These are phyloP conservation scores for Ametastegia equiseti DNA, from an alignment of 2,888 invertebrate species.

Conservation along the genomic window DNA sequence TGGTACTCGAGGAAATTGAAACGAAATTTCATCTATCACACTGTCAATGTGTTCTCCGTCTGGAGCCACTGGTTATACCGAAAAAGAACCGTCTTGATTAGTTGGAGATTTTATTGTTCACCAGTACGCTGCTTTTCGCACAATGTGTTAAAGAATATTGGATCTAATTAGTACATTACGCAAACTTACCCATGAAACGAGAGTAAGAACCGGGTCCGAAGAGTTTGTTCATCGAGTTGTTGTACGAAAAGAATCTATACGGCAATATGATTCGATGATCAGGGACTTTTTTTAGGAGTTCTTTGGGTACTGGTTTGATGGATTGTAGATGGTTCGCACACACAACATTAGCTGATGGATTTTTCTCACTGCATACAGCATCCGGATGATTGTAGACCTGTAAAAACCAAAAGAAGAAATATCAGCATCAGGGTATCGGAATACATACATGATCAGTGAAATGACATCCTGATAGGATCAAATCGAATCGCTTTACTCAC, in stretches of 20 bases:
- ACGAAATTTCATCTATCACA: slow-evolving; percentile 90
- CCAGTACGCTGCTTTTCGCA: neutral
- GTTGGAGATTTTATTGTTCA: neutral
- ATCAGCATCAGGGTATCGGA: too few species aligned
- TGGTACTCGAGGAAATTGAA: slow-evolving; percentile 87
- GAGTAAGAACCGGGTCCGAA: slow-evolving; percentile 90
- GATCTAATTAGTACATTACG: neutral
- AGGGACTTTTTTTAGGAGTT: slow-evolving; percentile 85
- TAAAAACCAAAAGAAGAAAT: slow-evolving; percentile 66
- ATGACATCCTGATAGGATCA: neutral
- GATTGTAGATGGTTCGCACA: slow-evolving; percentile 90
- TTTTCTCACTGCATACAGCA: slow-evolving; percentile 85
- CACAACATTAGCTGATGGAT: slow-evolving; percentile 85
- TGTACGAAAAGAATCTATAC: slow-evolving; percentile 87
- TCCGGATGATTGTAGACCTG: slow-evolving; percentile 91
- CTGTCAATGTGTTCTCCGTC: slow-evolving; percentile 89
- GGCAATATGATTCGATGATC: slow-evolving; percentile 91
- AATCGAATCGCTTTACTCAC: neutral
- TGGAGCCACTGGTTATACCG: slow-evolving; percentile 82
- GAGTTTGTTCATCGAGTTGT: slow-evolving; percentile 84
- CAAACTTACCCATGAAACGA: slow-evolving; percentile 83
- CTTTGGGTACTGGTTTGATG: slow-evolving; percentile 84
- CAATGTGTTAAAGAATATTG: neutral
- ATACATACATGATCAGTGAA: too few species aligned
- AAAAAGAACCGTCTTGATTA: neutral